Evolutionary conservation across 2,797 vertebrate genomes (phyloP).

Genomic region (Girardinus metallicus): DNA sequence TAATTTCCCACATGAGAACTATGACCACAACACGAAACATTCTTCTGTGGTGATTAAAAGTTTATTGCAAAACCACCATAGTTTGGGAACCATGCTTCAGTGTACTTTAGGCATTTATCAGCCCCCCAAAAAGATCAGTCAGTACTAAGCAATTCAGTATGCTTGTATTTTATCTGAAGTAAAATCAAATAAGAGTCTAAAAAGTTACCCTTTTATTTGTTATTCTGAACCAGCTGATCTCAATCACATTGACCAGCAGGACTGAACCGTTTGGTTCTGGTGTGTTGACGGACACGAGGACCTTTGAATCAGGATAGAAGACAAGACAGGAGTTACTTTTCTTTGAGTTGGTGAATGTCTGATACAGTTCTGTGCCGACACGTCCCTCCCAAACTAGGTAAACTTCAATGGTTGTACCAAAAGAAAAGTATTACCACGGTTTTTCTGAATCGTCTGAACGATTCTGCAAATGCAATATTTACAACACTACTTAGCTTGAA

Average conservation of each 20-base stretch:
- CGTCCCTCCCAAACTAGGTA: not conserved
- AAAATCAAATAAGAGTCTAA: not conserved
- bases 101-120: not conserved
- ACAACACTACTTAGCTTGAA: not conserved
- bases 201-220: no score
- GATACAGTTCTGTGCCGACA: not conserved
- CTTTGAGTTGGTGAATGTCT: not conserved
- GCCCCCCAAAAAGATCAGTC: no score
- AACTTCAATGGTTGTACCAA: not conserved
- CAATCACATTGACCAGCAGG: not conserved
- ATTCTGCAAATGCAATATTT: not conserved
- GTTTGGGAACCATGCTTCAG: not conserved
- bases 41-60: not conserved
- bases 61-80: not conserved
- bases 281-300: not conserved
- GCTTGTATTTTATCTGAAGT: not conserved
- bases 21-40: no score
- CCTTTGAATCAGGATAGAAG: not conserved
- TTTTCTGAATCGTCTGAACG: not conserved
- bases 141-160: no score
- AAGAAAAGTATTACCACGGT: not conserved
- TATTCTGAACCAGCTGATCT: not conserved
- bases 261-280: not conserved
- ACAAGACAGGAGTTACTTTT: not conserved
- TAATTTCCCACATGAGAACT: no score